A percentile compares a stretch with the other conserved stretches of the same genome.
Conservation (phyloP, 2,113 vertebrate species). For the Indri indri region DNA sequence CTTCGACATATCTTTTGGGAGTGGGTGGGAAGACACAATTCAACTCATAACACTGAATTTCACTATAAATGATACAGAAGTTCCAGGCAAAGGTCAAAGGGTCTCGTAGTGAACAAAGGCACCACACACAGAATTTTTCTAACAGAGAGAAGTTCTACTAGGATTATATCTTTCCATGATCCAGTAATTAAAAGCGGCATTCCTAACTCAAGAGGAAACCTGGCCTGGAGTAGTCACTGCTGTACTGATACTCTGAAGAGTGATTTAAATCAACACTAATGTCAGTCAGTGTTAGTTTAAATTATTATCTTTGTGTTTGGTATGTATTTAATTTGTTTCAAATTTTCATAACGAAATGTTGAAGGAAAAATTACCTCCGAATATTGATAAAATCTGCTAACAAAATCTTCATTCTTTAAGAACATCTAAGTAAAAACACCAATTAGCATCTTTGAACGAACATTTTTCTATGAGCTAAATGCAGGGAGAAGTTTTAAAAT, state of each 20-base stretch:
- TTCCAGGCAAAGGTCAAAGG: background rate
- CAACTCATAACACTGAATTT: background rate
- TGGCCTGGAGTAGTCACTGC: too few relatives aligned
- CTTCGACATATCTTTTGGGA: background rate
- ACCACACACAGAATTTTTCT: background rate
- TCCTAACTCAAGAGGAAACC: background rate
- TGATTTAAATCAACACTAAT: background rate
- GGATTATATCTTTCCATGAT: background rate
- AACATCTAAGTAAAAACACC: conserved; percentile 46
- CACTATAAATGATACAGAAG: background rate
- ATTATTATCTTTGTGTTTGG: background rate
- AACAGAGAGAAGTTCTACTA: background rate
- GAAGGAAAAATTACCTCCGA: background rate
- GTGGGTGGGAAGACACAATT: background rate
- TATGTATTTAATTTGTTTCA: background rate
- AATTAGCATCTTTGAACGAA: conserved; percentile 43
- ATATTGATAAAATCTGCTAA: background rate
- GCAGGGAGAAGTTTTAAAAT: conserved; percentile 46
- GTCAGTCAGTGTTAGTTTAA: background rate
- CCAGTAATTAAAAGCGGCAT: background rate
- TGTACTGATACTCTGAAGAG: background rate
- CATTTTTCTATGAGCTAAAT: conserved; percentile 16
- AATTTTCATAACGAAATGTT: background rate
- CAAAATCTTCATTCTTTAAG: conserved; percentile 16
- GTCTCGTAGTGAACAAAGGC: background rate